A percentile compares a stretch with the other conserved stretches of the same genome.
These are phyloP conservation scores for Allophyes oxyacanthae DNA, from an alignment of 2,888 invertebrate species.

Conservation along the genomic window DNA sequence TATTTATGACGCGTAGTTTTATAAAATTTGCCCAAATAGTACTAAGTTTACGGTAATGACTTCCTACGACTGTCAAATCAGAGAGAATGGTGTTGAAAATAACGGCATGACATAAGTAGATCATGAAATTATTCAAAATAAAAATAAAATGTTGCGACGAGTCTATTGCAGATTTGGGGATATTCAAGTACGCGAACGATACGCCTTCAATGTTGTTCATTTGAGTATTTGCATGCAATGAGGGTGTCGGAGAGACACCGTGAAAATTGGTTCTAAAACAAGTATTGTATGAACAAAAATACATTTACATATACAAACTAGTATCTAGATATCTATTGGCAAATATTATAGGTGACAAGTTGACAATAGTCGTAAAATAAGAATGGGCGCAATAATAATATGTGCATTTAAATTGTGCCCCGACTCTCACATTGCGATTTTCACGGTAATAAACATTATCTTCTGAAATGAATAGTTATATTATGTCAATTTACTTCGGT, in stretches of 20 bases:
- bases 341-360: slow-evolving; percentile 44
- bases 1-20: slow-evolving; percentile 51
- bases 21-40: slow-evolving; percentile 66
- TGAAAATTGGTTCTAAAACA: slow-evolving; percentile 76
- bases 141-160: not conserved
- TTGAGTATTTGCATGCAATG: slow-evolving; percentile 65
- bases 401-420: slow-evolving; percentile 55
- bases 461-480: slow-evolving; percentile 42
- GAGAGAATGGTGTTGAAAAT: slow-evolving; percentile 59
- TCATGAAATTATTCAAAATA: not conserved
- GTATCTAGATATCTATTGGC: slow-evolving; percentile 50
- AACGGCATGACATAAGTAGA: slow-evolving; percentile 59
- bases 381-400: slow-evolving; percentile 55
- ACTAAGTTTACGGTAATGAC: slow-evolving; percentile 66
- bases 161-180: slow-evolving; percentile 16
- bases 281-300: slow-evolving; percentile 63
- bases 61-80: slow-evolving; percentile 72
- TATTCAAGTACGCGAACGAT: slow-evolving; percentile 55
- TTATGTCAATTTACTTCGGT: slow-evolving; percentile 45
- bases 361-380: slow-evolving; percentile 59
- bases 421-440: slow-evolving; percentile 40
- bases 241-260: slow-evolving; percentile 69
- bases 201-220: slow-evolving; percentile 56
- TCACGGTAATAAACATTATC: slow-evolving; percentile 38
- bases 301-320: slow-evolving; percentile 61